Evolutionary conservation across 2,113 vertebrate genomes (phyloP).

Genomic region (Salvelinus fontinalis): DNA sequence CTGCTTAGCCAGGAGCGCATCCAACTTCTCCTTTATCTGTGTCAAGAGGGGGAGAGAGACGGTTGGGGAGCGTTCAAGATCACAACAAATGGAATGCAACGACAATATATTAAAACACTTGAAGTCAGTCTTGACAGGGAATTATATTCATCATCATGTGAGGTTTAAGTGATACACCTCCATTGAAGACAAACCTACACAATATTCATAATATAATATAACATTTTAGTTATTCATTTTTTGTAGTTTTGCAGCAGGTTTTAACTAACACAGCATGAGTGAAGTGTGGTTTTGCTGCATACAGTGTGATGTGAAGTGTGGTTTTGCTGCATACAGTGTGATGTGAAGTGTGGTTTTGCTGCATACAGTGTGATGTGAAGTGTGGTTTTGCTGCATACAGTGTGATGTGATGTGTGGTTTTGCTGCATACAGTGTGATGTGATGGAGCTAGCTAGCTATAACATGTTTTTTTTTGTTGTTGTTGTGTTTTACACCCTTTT

Average conservation of each 20-base stretch:
- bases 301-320: background rate
- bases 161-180: no score
- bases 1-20: conserved; percentile 84
- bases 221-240: no score
- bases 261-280: background rate
- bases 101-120: background rate
- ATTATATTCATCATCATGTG: background rate
- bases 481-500: no score
- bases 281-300: background rate
- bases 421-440: background rate
- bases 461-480: no score
- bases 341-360: background rate
- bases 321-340: no score
- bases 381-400: background rate
- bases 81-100: background rate
- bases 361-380: background rate
- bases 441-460: no score
- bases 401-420: no score
- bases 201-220: no score
- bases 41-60: background rate
- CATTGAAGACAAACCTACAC: background rate
- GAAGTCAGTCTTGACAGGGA: background rate
- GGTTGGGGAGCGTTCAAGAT: conserved; percentile 16
- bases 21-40: conserved; percentile 90
- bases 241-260: background rate